Conservation (phyloP, 2,113 vertebrate species). For the Poicephalus meyeri region DNA sequence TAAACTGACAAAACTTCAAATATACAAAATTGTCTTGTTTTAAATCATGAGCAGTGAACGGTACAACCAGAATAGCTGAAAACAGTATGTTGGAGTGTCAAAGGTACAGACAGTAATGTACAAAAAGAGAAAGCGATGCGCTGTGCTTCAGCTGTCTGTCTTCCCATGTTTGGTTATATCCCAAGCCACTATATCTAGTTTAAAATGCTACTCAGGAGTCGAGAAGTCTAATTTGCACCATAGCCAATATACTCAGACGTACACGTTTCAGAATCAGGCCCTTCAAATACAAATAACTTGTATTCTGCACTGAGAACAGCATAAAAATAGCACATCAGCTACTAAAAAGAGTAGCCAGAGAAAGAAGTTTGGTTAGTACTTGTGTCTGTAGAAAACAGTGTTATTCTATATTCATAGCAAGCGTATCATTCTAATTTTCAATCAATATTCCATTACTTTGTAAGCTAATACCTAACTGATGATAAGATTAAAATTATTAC, state of each 20-base stretch:
- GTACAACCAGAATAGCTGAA: background rate
- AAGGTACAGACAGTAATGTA: background rate
- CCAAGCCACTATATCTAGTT: background rate
- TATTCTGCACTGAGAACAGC: background rate
- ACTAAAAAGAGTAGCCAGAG: background rate
- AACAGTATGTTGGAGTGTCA: background rate
- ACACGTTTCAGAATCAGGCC: background rate
- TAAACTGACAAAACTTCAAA: background rate
- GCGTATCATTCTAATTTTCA: background rate
- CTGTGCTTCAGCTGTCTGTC: background rate
- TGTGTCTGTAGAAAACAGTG: background rate
- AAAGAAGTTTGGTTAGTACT: background rate
- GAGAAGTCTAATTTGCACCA: background rate
- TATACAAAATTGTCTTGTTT: background rate
- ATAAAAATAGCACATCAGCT: background rate
- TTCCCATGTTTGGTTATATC: background rate
- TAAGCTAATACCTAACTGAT: background rate
- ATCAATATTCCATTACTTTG: background rate
- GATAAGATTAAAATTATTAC: background rate
- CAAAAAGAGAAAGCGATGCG: background rate
- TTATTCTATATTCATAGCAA: background rate
- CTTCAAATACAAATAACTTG: background rate
- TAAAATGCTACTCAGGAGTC: background rate
- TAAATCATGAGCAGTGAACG: background rate
- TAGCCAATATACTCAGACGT: background rate